These are phyloP conservation scores for Accipiter cooperii DNA, from an alignment of 2,113 vertebrate genomes.

Conservation along the genomic window DNA sequence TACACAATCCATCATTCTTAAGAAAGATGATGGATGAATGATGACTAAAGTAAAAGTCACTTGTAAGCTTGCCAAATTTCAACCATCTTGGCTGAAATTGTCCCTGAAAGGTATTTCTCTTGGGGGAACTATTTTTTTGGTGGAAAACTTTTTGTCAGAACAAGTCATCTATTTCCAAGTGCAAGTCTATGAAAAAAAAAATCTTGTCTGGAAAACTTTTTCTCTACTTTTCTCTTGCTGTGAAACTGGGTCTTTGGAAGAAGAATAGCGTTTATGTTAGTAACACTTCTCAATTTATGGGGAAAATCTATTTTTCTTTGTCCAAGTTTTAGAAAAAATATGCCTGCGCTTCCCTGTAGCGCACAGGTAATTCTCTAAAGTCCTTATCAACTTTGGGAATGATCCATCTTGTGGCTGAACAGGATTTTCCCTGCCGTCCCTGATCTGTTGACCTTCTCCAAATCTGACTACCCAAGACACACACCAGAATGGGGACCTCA, in stretches of 20 bases:
- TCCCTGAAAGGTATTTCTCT: slow-evolving; percentile 51
- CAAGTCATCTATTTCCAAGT: slow-evolving; percentile 22
- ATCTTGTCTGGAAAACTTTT: not conserved
- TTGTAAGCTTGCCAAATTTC: slow-evolving; percentile 52
- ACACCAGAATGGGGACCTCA: not conserved
- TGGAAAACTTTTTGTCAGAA: slow-evolving; percentile 39
- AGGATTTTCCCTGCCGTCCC: not conserved
- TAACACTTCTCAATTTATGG: not conserved
- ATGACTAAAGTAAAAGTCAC: slow-evolving; percentile 56
- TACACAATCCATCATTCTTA: slow-evolving; percentile 44
- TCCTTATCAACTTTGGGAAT: not conserved
- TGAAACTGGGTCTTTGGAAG: not conserved
- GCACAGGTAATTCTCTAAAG: not conserved
- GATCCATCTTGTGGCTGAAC: not conserved
- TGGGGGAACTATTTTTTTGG: slow-evolving; percentile 12
- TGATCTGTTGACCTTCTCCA: not conserved
- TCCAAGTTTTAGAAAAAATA: not conserved
- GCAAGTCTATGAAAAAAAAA: not conserved
- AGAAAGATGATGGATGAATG: slow-evolving; percentile 48
- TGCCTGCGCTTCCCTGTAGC: not conserved
- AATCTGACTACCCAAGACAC: not conserved
- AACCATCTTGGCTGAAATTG: slow-evolving; percentile 47
- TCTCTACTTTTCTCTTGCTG: not conserved
- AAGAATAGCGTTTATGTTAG: not conserved
- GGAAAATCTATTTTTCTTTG: not conserved